These are phyloP conservation scores for Trileptium ribeirensis DNA, from an alignment of 2,888 invertebrate species.

Conservation along the genomic window DNA sequence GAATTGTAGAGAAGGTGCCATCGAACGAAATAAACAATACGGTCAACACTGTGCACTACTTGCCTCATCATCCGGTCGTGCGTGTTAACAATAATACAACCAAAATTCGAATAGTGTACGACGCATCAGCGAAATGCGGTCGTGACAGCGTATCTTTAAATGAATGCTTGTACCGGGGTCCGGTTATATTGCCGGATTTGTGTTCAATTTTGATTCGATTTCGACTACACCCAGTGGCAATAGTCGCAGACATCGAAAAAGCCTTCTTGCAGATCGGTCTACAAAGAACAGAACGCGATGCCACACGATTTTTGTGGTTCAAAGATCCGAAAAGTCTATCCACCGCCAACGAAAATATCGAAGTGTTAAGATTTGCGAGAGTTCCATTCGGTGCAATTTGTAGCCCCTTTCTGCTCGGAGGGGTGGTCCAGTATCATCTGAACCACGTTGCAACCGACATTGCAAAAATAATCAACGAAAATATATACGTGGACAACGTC, in stretches of 20 bases:
- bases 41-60: constrained; percentile 24
- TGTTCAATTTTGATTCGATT: constrained; percentile 28
- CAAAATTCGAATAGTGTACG: constrained; percentile 40
- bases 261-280: constrained; percentile 35
- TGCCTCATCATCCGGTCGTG: constrained; percentile 35
- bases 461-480: not conserved
- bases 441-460: not conserved
- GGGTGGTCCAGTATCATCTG: constrained; percentile 28
- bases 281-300: constrained; percentile 29
- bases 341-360: constrained; percentile 30
- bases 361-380: constrained; percentile 29
- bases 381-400: constrained; percentile 35
- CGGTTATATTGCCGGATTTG: constrained; percentile 24
- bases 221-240: constrained; percentile 26
- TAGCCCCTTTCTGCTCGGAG: constrained; percentile 32
- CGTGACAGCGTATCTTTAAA: constrained; percentile 25
- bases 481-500: constrained; percentile 10
- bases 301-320: not conserved
- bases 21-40: not conserved
- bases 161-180: constrained; percentile 34
- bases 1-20: constrained; percentile 23
- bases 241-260: constrained; percentile 8
- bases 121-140: constrained; percentile 31
- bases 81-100: constrained; percentile 24
- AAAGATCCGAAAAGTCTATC: not conserved